Conservation (phyloP, 2,888 invertebrate species). For the Alentia gelatinosa region DNA sequence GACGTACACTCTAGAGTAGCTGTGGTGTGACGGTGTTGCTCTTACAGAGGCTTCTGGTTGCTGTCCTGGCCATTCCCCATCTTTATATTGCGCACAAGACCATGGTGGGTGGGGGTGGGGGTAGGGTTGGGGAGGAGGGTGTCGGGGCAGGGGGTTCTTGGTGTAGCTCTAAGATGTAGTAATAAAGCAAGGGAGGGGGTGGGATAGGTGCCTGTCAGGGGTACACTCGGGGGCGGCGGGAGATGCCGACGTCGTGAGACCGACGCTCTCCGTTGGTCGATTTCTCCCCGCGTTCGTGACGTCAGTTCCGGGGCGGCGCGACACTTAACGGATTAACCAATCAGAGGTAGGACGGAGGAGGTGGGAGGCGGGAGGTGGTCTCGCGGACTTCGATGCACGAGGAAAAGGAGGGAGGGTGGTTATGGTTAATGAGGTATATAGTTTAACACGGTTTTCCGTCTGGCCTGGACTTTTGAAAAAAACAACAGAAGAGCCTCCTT, state of each 20-base stretch:
- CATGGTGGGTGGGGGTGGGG: background rate
- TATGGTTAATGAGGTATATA: background rate
- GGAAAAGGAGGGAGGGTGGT: background rate
- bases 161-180: too few relatives aligned
- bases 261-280: background rate
- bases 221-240: background rate
- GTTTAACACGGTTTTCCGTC: background rate
- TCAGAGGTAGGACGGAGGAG: background rate
- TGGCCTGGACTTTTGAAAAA: background rate
- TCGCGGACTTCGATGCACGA: background rate
- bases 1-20: too few relatives aligned
- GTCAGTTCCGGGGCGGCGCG: constrained; percentile 12
- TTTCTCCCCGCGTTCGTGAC: background rate
- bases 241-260: background rate
- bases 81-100: background rate
- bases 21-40: background rate
- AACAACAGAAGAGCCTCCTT: background rate
- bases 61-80: background rate
- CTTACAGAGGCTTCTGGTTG: background rate
- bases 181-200: background rate
- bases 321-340: background rate
- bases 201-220: background rate
- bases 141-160: background rate
- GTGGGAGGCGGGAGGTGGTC: background rate
- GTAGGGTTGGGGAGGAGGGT: background rate